Evolutionary conservation across 2,888 invertebrate species (phyloP).

Genomic region (Agonopterix arenella): DNA sequence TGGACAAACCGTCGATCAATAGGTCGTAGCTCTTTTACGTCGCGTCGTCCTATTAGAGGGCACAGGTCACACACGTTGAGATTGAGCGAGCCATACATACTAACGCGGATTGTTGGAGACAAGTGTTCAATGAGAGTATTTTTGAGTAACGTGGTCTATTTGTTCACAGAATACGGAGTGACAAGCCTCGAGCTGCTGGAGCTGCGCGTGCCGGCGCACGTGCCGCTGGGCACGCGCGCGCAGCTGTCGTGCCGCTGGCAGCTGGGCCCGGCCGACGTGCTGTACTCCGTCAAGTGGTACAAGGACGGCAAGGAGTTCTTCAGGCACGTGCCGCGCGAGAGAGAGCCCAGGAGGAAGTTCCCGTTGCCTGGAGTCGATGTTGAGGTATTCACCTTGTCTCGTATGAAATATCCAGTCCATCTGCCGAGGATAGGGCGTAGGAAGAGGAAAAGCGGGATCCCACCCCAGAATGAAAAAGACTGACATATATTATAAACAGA

Average conservation of each 20-base stretch:
- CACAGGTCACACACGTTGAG: no score
- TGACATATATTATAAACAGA: no score
- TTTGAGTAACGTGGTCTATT: no score
- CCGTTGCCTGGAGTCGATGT: conserved; percentile 88
- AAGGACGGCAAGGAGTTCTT: conserved; percentile 94
- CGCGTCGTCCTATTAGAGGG: no score
- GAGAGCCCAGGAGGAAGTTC: conserved; percentile 88
- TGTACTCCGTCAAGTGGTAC: conserved; percentile 95
- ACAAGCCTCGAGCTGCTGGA: conserved; percentile 82
- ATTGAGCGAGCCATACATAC: no score
- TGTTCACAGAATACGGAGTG: conserved; percentile 42
- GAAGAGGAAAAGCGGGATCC: no score
- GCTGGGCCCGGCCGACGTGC: conserved; percentile 84
- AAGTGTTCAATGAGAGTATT: no score
- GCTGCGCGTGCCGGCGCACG: conserved; percentile 88
- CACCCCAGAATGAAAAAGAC: no score
- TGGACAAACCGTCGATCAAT: no score
- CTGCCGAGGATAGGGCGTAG: background rate
- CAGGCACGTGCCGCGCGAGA: conserved; percentile 89
- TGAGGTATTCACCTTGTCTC: conserved; percentile 62
- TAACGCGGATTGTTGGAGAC: no score
- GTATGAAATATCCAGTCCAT: no score
- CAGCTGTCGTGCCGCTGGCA: conserved; percentile 89
- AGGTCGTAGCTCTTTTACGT: no score
- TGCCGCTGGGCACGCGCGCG: conserved; percentile 86